Base-by-base conservation (phyloP, 2,113 vertebrate genomes). In the Mellivora capensis region DNA sequence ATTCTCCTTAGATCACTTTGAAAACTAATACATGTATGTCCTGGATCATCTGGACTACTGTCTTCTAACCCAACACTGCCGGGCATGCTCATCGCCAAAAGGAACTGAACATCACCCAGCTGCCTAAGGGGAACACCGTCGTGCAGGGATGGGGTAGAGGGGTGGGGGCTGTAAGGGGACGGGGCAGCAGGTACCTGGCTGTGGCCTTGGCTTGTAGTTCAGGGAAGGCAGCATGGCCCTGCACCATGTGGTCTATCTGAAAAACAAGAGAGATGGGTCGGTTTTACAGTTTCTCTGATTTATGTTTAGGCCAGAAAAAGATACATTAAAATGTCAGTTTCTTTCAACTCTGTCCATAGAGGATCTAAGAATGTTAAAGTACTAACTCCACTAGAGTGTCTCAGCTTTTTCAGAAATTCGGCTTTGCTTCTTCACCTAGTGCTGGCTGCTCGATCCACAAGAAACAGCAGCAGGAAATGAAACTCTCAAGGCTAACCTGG, bases 231-330 rank as follows among this genome's bases (percentile, higher is more conserved):
- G 98, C 97, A 4, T 99, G 99, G 94, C 99, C 99, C 86, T 98
- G 99, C 44, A 99, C 99, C 97, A 99, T 54, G 31, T 99, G 99
- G 77, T 99, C 99, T 81, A 99, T 99, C 99, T 99, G 98, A 96
- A 98, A 98, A 98, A 98, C 92, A 93, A 96, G 64, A 94, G 87
- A 79, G 27, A 49, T 2, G 0, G 37, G 57, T 97, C 34, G 76
- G 0, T 72, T 61, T 44, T 34, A 61, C 5, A 71, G 67, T 44
- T 72, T 74, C 27, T 79, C 10, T 18, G 57, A 81, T n/a, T 18
- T 87, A 34, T 39, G 6, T 49, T 34, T 34, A 59, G 87, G 31
- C 17, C 23, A 77, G 21, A 90, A 76, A 85, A 93, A 80, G 29
- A 94, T 9, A 81, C 10, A 44, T n/a, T 37, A 80, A 87, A 64